Evolutionary conservation across 2,888 invertebrate species (phyloP), one percentile per base, ranked within the genome.

Genomic region (Tetramorium bicarinatum): DNA sequence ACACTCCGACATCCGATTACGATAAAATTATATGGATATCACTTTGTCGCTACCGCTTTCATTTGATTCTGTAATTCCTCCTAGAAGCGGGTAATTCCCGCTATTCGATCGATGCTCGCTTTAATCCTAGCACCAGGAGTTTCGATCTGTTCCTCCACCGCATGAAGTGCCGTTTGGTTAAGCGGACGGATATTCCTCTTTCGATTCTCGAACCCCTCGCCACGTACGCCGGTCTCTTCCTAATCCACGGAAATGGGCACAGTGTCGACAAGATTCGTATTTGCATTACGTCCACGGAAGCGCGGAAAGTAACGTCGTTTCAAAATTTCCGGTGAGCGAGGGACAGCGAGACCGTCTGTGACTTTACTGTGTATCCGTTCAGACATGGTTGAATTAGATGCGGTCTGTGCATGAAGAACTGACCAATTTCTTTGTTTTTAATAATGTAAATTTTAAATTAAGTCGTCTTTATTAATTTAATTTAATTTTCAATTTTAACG

Each of bases 281-380:
- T 91, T 91, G 88, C 92, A 88, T 90, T 88, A 88, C 87, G 88
- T 84, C 86, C 84, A 80, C 92, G 92, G 92, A 93, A 91, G 89
- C 87, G 86, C 85, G 90, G 90, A 91, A 92, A 93, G 92, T 93
- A 93, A 93, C 90, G 92, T 90, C 90, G 91, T 93, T 93, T 93
- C 90, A 91, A 92, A 92, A 92, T 93, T 93, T 93, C 93, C 93
- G 92, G 89, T 83, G 82, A 87, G 87, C 87, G 87, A 86, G 91
- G 90, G 89, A 88, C 88, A 87, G 88, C 62, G 67, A 15, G 41
- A 82, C 85, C 75, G 85, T 81, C 82, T 85, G 64, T 77, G 44
- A 83, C 81, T 67, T 59, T 47, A 47, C 21, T n/a, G n/a, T 41
- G 29, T 56, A 56, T 72, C 67, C 74, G 61, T 56, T 74, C 56